Evolutionary conservation across 2,888 invertebrate species (phyloP), one percentile per base, ranked within the genome.

Genomic region (Xanthia togata): DNA sequence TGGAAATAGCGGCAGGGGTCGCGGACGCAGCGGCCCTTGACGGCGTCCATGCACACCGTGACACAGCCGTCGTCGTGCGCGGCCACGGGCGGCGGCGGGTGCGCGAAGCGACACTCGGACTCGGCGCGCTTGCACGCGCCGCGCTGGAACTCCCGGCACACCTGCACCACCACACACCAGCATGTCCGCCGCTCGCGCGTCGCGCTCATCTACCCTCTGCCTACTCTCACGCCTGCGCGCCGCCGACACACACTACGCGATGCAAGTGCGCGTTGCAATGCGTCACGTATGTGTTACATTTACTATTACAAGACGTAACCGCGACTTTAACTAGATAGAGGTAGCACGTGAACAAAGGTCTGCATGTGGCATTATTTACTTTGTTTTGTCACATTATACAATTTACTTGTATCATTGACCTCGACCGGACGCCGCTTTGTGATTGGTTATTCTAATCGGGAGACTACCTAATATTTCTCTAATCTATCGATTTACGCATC

Each of bases 1-100:
- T 99, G 99, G 98, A 99, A 99, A 98, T 99, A 99, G 98, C 99
- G 99, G 98, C 99, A 99, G 98, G 99, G 98, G 98, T 99, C 99
- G 98, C 99, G 99, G 98, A 98, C 98, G 98, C 99, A 99, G 98
- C 99, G 98, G 98, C 99, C 98, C 98, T 98, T 98, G 98, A 99
- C 98, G 98, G 98, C 99, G 98, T 99, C 99, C 99, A 99, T 99
- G 99, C 99, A 99, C 98, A 99, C 99, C 97, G 99, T 99, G 98
- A 99, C 99, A 97, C 98, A 98, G 98, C 99, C 99, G 98, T 99
- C 99, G 97, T 98, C 98, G 97, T 99, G 99, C 97, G 99, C 98
- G 97, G 98, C 98, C 97, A 99, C 99, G 97, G 98, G 98, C 97
- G 99, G 98, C 97, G 99, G 98, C 97, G 99, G 99, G 98, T 99